These are phyloP conservation scores for Bugula neritina DNA, from an alignment of 2,888 invertebrate species.

Conservation along the genomic window DNA sequence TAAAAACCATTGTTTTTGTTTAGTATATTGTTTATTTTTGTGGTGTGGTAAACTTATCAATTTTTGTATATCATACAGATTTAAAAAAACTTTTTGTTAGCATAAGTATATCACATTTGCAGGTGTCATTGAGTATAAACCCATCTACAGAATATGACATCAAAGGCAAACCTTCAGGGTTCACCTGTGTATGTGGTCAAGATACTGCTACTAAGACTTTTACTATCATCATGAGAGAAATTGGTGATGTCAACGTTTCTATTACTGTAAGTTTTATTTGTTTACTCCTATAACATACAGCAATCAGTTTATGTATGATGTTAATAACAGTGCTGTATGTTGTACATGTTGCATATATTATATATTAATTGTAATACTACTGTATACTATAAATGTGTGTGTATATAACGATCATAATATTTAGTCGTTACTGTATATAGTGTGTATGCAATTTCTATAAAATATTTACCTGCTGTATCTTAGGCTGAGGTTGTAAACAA, in stretches of 20 bases:
- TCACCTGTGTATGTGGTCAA: constrained; percentile 47
- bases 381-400: no score
- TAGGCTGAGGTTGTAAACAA: constrained; percentile 19
- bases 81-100: background rate
- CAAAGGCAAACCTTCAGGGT: constrained; percentile 26
- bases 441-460: background rate
- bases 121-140: constrained; percentile 9
- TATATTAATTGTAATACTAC: no score
- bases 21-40: no score
- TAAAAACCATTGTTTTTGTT: no score
- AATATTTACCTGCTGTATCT: background rate
- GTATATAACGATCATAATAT: no score
- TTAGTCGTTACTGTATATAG: background rate
- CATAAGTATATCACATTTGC: background rate
- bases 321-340: background rate
- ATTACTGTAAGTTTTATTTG: constrained; percentile 36
- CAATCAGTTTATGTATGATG: background rate
- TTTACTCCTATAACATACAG: background rate
- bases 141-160: constrained; percentile 10
- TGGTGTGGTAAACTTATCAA: no score
- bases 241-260: constrained; percentile 58
- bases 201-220: constrained; percentile 38
- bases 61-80: no score
- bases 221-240: constrained; percentile 37
- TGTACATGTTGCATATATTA: background rate